A percentile compares a stretch with the other conserved stretches of the same genome.
Conservation (phyloP, 1,140 invertebrate species). For the Cotesia typhae region DNA sequence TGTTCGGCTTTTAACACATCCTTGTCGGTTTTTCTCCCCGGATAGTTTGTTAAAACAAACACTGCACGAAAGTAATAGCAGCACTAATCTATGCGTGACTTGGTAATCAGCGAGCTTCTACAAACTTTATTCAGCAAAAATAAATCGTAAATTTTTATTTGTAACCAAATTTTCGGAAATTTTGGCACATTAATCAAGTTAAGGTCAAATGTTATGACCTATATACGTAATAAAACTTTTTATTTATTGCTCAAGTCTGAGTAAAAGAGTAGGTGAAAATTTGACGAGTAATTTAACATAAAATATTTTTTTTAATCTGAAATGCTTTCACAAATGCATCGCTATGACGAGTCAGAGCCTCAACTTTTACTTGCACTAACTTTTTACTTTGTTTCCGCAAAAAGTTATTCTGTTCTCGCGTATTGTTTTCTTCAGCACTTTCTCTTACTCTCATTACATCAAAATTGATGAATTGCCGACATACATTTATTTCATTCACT, state of each 20-base stretch:
- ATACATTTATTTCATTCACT: too few relatives aligned
- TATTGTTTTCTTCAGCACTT: neutral
- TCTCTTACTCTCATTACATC: neutral
- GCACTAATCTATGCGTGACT: neutral
- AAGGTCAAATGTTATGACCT: neutral
- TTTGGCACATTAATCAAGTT: neutral
- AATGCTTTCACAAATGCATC: constrained; percentile 19
- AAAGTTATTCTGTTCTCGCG: neutral
- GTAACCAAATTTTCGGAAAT: neutral
- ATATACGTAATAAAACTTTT: too few relatives aligned
- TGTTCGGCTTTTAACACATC: constrained; percentile 18
- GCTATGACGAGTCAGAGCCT: neutral
- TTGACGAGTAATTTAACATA: neutral
- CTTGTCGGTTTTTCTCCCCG: neutral
- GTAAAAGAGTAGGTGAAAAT: too few relatives aligned
- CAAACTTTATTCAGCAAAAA: constrained; percentile 1
- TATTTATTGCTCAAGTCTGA: too few relatives aligned
- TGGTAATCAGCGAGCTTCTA: neutral
- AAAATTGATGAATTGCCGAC: neutral
- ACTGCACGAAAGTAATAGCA: too few relatives aligned
- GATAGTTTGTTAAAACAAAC: too few relatives aligned
- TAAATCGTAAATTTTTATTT: neutral
- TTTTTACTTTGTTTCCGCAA: constrained; percentile 4
- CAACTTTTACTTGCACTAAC: constrained; percentile 13
- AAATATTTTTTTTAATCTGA: neutral